Conservation (phyloP, 2,797 vertebrate species). For the Cryptoprocta ferox region DNA sequence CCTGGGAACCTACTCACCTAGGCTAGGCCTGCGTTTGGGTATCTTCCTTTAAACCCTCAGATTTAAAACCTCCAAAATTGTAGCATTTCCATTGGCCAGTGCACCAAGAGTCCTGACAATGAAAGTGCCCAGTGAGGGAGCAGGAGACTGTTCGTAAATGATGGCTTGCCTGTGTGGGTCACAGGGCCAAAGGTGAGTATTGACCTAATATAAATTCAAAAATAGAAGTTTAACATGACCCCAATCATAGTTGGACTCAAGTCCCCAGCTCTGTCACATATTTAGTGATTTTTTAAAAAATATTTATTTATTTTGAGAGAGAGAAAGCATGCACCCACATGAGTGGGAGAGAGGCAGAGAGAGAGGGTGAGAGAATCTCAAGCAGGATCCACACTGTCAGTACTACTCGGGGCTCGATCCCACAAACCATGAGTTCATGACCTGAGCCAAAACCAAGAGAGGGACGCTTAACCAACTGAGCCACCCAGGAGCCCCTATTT, state of each 20-base stretch:
- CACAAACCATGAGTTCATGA: no score
- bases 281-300: constrained; percentile 32
- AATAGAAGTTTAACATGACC: neutral
- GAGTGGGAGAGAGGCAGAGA: no score
- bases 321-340: no score
- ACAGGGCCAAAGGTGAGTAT: neutral
- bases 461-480: no score
- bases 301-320: no score
- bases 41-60: neutral
- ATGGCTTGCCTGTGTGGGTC: neutral
- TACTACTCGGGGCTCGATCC: no score
- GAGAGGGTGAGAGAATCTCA: no score
- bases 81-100: neutral
- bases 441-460: no score
- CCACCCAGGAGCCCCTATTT: neutral
- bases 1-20: neutral
- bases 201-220: neutral
- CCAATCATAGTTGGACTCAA: neutral
- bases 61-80: neutral
- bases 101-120: neutral
- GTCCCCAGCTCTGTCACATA: neutral
- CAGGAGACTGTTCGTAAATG: neutral
- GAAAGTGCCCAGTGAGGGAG: neutral
- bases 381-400: no score
- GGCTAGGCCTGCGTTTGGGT: neutral